These are phyloP conservation scores for Ctenicera cuprea DNA, from an alignment of 2,888 invertebrate species.

Conservation along the genomic window DNA sequence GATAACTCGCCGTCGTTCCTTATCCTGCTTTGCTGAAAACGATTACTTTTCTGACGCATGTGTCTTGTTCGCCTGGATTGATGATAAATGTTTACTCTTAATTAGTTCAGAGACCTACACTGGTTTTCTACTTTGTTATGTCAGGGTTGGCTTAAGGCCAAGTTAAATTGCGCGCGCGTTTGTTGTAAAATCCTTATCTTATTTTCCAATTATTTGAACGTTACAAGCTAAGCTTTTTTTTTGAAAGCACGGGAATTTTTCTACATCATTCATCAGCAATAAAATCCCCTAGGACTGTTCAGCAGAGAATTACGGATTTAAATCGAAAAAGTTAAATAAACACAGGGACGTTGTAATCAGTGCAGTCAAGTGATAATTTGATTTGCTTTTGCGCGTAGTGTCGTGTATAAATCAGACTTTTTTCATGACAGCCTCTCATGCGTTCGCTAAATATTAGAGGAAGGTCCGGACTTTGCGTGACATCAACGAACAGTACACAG, in stretches of 20 bases:
- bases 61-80: conserved; percentile 9
- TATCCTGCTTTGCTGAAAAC: conserved; percentile 29
- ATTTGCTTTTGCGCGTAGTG: conserved; percentile 34
- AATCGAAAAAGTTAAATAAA: conserved; percentile 45
- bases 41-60: conserved; percentile 32
- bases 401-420: conserved; percentile 29
- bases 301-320: conserved; percentile 34
- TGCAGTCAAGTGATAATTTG: conserved; percentile 44
- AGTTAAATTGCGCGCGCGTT: neutral
- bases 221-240: neutral
- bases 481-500: conserved; percentile 34
- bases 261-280: conserved; percentile 13
- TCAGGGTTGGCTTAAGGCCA: neutral
- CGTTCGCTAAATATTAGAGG: conserved; percentile 33
- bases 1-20: conserved; percentile 32
- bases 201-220: conserved; percentile 30
- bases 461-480: conserved; percentile 31
- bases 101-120: conserved; percentile 1
- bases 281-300: conserved; percentile 26
- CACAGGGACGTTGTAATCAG: conserved; percentile 38
- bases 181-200: conserved; percentile 12
- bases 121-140: neutral
- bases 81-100: conserved; percentile 29
- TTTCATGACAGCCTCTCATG: conserved; percentile 1
- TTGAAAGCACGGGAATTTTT: neutral